These are phyloP conservation scores for Crocodylus rhombifer DNA, from an alignment of 2,797 vertebrate genomes.

Conservation along the genomic window DNA sequence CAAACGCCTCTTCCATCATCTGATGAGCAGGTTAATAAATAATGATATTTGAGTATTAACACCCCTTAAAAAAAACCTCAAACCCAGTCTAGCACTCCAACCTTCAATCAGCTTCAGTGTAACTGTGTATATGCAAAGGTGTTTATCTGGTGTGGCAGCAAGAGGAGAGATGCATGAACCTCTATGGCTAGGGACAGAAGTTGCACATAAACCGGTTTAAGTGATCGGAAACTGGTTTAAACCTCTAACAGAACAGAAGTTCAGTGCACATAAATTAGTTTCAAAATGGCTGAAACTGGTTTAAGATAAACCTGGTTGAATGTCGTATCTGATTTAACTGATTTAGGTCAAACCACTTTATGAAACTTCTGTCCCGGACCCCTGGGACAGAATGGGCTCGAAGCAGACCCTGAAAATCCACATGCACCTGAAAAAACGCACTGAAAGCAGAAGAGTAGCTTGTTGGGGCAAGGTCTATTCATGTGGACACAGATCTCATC, in stretches of 20 bases:
- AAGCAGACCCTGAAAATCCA: not conserved
- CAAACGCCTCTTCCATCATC: not conserved
- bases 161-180: too few relatives aligned
- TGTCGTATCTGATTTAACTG: too few relatives aligned
- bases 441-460: not conserved
- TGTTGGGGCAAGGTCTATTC: not conserved
- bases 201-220: too few relatives aligned
- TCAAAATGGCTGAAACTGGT: too few relatives aligned
- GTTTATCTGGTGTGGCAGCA: not conserved
- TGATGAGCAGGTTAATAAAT: conserved; percentile 38
- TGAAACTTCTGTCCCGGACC: too few relatives aligned
- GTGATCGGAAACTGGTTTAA: too few relatives aligned
- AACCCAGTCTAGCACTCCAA: not conserved
- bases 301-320: too few relatives aligned
- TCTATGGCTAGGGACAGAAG: too few relatives aligned
- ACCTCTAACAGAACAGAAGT: too few relatives aligned
- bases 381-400: not conserved
- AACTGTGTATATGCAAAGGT: accelerated
- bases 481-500: not conserved
- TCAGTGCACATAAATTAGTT: too few relatives aligned
- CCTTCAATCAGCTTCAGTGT: not conserved
- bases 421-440: not conserved
- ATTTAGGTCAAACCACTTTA: too few relatives aligned
- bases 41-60: not conserved
- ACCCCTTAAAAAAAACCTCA: not conserved